Percentiles rank a stretch among this genome's conserved stretches.
phyloP scores from a whole-genome alignment of 1,140 invertebrate genomes.

The Drosophila tristis region DNA sequence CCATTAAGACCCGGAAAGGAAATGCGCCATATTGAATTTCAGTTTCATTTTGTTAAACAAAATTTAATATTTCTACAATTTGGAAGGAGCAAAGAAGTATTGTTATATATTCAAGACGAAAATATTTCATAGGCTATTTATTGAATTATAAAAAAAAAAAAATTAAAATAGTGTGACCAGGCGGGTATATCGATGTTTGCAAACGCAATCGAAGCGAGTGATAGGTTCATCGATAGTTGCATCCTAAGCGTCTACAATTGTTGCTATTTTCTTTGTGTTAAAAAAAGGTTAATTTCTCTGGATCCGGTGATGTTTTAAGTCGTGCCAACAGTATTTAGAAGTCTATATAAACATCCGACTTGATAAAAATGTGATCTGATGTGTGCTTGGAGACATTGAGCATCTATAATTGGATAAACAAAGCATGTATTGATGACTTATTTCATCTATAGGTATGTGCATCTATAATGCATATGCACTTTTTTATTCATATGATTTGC shows the following conservation, averaged over 20 bases:
- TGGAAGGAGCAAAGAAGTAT: too few species aligned
- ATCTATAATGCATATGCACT: too few species aligned
- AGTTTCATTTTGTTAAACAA: too few species aligned
- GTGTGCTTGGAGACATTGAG: background rate
- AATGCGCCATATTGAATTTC: background rate
- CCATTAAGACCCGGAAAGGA: constrained; percentile 3
- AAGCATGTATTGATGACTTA: constrained; percentile 1
- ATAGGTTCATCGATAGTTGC: background rate
- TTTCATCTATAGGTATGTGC: background rate
- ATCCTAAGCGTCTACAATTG: constrained; percentile 2
- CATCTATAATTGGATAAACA: constrained; percentile 4
- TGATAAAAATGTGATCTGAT: constrained; percentile 7
- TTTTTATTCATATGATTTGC: constrained; percentile 8
- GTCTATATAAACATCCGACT: background rate
- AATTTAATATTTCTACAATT: too few species aligned
- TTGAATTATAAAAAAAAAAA: too few species aligned
- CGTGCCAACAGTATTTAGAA: background rate
- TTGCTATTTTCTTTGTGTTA: constrained; percentile 9
- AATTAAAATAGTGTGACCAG: too few species aligned
- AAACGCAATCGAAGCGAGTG: too few species aligned
- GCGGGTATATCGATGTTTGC: too few species aligned
- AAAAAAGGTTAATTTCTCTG: background rate
- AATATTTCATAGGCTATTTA: too few species aligned
- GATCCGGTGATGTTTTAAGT: constrained; percentile 1
- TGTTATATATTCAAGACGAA: too few species aligned